These are phyloP conservation scores for Selene dorsalis DNA, from an alignment of 2,797 vertebrate species.

Conservation along the genomic window DNA sequence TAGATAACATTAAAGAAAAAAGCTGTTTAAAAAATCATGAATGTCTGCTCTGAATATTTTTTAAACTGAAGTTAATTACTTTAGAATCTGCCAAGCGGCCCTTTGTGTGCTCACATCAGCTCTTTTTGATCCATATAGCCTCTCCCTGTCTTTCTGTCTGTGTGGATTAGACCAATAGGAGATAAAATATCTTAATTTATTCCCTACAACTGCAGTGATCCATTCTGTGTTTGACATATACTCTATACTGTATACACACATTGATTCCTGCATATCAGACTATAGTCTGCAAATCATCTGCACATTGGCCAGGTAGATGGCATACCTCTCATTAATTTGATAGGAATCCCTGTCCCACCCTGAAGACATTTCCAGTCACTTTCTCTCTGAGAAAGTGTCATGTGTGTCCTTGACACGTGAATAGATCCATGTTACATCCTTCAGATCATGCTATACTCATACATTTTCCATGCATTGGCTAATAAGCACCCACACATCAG, in stretches of 20 bases:
- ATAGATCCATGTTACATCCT: conserved; percentile 18
- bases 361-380: neutral
- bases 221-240: conserved; percentile 24
- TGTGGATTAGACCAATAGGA: conserved; percentile 35
- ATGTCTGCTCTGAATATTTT: conserved; percentile 26
- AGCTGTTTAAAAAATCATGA: conserved; percentile 13
- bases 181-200: conserved; percentile 30
- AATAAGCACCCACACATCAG: conserved; percentile 35
- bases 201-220: conserved; percentile 17
- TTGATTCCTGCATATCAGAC: conserved; percentile 22
- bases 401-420: conserved; percentile 18
- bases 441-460: conserved; percentile 26
- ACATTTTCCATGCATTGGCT: conserved; percentile 20
- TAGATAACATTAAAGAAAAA: conserved; percentile 28
- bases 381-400: neutral
- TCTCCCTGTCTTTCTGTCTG: conserved; percentile 36
- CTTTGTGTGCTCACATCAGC: conserved; percentile 32
- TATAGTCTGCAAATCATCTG: conserved; percentile 27
- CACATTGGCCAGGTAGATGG: conserved; percentile 24
- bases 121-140: conserved; percentile 32
- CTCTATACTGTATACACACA: neutral
- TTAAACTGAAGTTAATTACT: conserved; percentile 54
- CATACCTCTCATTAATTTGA: conserved; percentile 36
- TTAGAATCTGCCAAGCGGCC: conserved; percentile 26
- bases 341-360: neutral